Conservation (phyloP, 1,140 invertebrate genomes). For the Neomicropteryx cornuta region DNA sequence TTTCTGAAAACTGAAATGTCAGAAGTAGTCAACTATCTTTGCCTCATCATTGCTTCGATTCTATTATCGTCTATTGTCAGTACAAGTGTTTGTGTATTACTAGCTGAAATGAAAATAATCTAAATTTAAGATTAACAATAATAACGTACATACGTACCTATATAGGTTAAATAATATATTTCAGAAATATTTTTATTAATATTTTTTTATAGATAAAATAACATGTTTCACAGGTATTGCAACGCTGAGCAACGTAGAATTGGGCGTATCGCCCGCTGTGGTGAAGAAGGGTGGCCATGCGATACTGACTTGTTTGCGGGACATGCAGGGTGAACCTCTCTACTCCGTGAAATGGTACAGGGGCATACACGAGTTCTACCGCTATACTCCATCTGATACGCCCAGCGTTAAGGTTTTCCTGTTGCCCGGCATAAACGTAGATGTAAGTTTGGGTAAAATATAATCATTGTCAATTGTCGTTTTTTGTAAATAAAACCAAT, state of each 20-base stretch:
- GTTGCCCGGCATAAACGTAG: conserved; percentile 57
- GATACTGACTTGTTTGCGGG: conserved; percentile 57
- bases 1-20: no score
- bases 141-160: no score
- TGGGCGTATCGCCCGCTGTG: conserved; percentile 38
- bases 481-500: background rate
- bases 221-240: conserved; percentile 23
- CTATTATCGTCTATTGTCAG: no score
- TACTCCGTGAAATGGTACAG: conserved; percentile 49
- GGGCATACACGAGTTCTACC: conserved; percentile 62
- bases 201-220: no score
- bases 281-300: conserved; percentile 55
- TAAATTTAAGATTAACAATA: no score
- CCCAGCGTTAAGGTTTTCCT: conserved; percentile 60
- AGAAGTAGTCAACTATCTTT: no score
- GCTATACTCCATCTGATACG: conserved; percentile 56
- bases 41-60: no score
- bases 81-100: no score
- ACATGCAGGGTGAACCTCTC: conserved; percentile 58
- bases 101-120: no score
- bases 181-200: no score
- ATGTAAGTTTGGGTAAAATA: conserved; percentile 58
- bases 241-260: conserved; percentile 36
- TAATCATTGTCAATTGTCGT: background rate
- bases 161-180: no score